Percentiles rank a stretch among this genome's conserved stretches.
Evolutionary conservation across 2,113 vertebrate genomes (phyloP).

Genomic region (Platichthys stellatus): DNA sequence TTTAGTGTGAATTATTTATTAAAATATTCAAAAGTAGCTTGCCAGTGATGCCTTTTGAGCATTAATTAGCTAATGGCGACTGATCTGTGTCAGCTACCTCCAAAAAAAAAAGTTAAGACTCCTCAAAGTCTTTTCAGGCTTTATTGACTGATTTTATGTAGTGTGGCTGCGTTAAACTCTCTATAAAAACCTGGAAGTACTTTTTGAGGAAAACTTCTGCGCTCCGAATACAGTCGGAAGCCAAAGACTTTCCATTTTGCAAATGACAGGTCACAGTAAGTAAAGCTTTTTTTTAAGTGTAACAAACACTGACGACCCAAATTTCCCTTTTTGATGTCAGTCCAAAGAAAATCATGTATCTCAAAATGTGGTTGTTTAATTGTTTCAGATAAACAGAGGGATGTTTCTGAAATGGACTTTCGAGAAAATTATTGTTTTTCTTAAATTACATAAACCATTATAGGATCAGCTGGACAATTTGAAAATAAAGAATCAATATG

Average conservation of each 20-base stretch:
- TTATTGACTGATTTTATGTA: conserved; percentile 39
- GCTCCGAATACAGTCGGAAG: not conserved
- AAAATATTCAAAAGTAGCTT: not conserved
- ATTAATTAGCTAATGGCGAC: not conserved
- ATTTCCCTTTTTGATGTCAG: not conserved
- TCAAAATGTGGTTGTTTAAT: not conserved
- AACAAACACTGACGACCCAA: not conserved
- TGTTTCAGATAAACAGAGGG: not conserved
- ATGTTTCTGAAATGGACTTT: not conserved
- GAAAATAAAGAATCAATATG: not conserved
- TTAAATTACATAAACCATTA: not conserved
- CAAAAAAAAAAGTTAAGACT: not conserved
- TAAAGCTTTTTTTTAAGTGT: not conserved
- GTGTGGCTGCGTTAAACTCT: conserved; percentile 15
- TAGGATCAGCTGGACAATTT: not conserved
- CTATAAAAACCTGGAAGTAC: conserved; percentile 20
- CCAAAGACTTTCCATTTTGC: not conserved
- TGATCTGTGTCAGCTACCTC: not conserved
- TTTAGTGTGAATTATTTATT: not conserved
- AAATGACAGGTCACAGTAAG: not conserved
- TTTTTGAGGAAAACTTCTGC: not conserved
- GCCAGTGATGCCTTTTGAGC: not conserved
- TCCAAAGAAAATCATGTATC: not conserved
- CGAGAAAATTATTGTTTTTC: not conserved
- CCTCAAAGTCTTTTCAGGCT: not conserved